Evolutionary conservation across 1,140 invertebrate species (phyloP), one percentile per base, ranked within the genome.

Genomic region (Drosophila prosaltans): DNA sequence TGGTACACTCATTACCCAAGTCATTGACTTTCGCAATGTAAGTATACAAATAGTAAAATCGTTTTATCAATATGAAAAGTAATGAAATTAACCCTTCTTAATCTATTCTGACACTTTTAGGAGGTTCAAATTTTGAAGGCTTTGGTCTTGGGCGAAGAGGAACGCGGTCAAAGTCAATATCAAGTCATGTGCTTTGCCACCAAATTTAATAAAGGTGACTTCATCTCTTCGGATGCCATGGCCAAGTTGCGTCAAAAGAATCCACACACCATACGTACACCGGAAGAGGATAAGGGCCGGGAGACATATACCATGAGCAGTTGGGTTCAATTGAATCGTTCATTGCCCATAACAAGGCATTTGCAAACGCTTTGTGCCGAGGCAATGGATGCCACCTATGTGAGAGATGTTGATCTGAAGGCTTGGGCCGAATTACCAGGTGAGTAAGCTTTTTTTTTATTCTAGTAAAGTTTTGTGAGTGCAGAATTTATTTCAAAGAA

Each of bases 161-260:
- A 98, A 92, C 94, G 96, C 51, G 97, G 97, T 2, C 97, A 98
- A 91, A 96, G 95, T 83, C 96, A 97, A 79, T 97, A 97, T 92
- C 97, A 98, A 93, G 96, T 97, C 1, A 94, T 98, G 92, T 99
- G 98, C 92, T 99, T 98, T 92, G 95, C 98, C 1, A 96, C 96
- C 74, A 96, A 97, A 90, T 96, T 98, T 88, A 95, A 95, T 65
- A 97, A 97, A 93, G 96, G 97, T 82, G 97, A 98, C 80, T 98
- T 98, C 91, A 98, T 99, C 90, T 97, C 97, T 1, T 96, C 97
- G 11, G 98, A 98, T 93, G 98, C 98, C 16, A 98, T 99, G 97
- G 96, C 97, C n/a, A 98, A 98, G 93, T 93, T 99, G n/a, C 94
- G 98, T 93, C 98, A 98, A 94, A 97, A 97, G 95, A 97, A 97